Conservation (phyloP, 2,113 vertebrate genomes). For the Prolemur simus region DNA sequence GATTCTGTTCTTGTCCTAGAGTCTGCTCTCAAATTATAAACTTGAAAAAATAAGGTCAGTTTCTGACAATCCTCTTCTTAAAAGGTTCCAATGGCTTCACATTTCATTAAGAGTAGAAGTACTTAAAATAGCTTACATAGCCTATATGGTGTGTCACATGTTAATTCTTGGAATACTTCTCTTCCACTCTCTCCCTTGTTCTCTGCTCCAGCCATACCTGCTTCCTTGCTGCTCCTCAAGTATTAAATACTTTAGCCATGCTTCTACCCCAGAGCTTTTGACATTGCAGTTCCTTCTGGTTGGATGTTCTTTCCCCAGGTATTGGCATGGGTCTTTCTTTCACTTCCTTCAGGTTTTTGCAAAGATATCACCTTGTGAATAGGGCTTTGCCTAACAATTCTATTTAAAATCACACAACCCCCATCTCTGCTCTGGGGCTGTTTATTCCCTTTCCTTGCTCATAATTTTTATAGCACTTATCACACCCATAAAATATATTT, state of each 20-base stretch:
- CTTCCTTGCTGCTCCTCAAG: neutral
- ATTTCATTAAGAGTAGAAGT: neutral
- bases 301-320: neutral
- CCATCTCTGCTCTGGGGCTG: too few species aligned
- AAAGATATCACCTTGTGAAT: neutral
- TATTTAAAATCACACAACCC: neutral
- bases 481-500: neutral
- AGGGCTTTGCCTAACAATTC: neutral
- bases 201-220: neutral
- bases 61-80: neutral
- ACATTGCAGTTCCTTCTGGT: neutral
- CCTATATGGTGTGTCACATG: fast-evolving
- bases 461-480: neutral
- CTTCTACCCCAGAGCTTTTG: neutral
- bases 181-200: neutral
- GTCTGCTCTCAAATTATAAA: neutral
- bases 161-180: neutral
- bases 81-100: neutral
- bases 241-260: neutral
- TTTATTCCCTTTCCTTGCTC: neutral
- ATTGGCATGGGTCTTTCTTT: neutral
- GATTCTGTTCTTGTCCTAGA: neutral
- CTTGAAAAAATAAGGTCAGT: neutral
- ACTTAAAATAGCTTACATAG: neutral
- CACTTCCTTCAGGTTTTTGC: neutral